Base-by-base conservation (phyloP, 2,797 vertebrate genomes). In the Sebastes steindachneri region DNA sequence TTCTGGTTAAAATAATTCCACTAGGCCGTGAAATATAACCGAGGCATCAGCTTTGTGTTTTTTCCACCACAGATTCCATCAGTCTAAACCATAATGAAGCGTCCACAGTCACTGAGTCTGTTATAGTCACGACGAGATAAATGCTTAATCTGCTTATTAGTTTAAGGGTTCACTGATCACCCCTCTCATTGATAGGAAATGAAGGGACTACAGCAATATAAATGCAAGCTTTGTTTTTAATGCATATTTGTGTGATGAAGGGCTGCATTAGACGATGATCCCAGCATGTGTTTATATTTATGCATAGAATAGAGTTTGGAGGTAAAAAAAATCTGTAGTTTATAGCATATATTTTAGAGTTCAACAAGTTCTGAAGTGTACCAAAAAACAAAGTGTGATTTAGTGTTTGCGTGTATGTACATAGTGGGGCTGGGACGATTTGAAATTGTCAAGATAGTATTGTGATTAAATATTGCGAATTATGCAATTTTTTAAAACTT, bases 101-200 rank as follows among this genome's bases (percentile, higher is more conserved):
- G 33, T 62, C 83, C 41, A 28, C 10, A 51, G 48, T n/a, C 48
- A 51, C 19, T n/a, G 48, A 62, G 29, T 70, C 23, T n/a, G 1
- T 73, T 72, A 31, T 25, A 68, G 53, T 78, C 63, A 64, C 41
- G 10, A 66, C 29, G n/a, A 83, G 79, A 89, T 78, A 55, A 86
- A 89, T 10, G 80, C 41, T 79, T 87, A 87, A 85, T 84, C 84
- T 82, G 54, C 82, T 83, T 68, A 83, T 87, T 74, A 75, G 81
- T 86, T 77, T 59, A 48, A 65, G 37, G 67, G 37, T 78, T 83
- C 76, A 69, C 55, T 41, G 77, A 81, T 87, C 19, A n/a, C 31
- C 2, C 3, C 63, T 54, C 31, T 65, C 62, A 66, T 68, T 67
- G 19, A 67, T 12, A 25, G 41, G 59, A 75, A 59, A 74, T 37